Evolutionary conservation across 2,113 vertebrate genomes (phyloP).

Genomic region (Hemicordylus capensis): DNA sequence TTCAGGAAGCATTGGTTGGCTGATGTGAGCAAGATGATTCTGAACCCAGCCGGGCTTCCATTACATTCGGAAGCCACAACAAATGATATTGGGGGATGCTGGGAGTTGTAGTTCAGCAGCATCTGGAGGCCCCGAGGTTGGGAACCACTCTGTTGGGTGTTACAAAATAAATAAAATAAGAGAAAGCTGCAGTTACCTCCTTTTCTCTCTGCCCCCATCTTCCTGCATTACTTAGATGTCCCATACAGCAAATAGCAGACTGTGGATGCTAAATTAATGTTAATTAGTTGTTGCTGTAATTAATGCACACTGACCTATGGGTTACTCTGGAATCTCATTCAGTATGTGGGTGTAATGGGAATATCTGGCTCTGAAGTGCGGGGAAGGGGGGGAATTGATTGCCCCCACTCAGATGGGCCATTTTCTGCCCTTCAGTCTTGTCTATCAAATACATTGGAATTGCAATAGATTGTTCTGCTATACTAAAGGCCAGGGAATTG

Average conservation of each 20-base stretch:
- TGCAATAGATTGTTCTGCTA: slow-evolving; percentile 3
- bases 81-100: too few species aligned
- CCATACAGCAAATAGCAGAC: slow-evolving; percentile 14
- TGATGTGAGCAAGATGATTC: too few species aligned
- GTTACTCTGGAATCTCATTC: slow-evolving; percentile 7
- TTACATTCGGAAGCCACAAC: too few species aligned
- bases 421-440: neutral
- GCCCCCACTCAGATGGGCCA: neutral
- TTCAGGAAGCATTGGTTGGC: too few species aligned
- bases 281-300: slow-evolving; percentile 29
- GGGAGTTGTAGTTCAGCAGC: too few species aligned
- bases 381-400: neutral
- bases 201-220: neutral
- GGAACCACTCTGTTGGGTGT: too few species aligned
- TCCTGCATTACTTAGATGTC: neutral
- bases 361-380: neutral
- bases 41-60: too few species aligned
- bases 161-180: neutral
- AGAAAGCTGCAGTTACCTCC: neutral
- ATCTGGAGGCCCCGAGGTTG: too few species aligned
- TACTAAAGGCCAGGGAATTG: slow-evolving; percentile 25
- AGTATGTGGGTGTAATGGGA: neutral
- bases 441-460: neutral
- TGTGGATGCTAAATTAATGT: neutral
- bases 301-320: slow-evolving; percentile 13